Conservation (phyloP, 2,888 invertebrate genomes). For the Cremastinae sp. region DNA sequence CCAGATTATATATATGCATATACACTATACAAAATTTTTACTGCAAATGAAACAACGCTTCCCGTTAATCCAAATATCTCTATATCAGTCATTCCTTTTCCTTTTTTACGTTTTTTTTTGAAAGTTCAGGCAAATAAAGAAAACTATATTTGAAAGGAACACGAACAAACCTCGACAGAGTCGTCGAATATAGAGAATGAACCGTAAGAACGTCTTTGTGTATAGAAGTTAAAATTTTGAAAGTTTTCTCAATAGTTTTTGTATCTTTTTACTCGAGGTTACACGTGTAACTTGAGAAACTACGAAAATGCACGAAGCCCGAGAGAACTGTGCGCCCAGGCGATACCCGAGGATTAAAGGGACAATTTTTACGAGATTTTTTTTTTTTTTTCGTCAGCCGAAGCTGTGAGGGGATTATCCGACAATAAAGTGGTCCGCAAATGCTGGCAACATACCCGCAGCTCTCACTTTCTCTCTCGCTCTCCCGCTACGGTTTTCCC, state of each 20-base stretch:
- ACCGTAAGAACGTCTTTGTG: too few species aligned
- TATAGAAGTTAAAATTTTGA: background rate
- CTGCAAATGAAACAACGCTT: too few species aligned
- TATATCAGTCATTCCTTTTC: background rate
- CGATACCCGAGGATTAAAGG: conserved; percentile 47
- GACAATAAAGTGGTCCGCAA: conserved; percentile 48
- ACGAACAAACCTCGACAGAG: too few species aligned
- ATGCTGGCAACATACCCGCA: conserved; percentile 48
- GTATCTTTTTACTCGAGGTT: background rate
- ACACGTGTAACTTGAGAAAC: conserved; percentile 17
- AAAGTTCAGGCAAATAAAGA: too few species aligned
- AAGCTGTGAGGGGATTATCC: conserved; percentile 45
- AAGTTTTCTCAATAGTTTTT: conserved; percentile 9
- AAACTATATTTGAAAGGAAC: too few species aligned
- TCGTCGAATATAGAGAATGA: too few species aligned
- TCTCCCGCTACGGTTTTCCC: too few species aligned
- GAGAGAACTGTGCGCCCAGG: conserved; percentile 25
- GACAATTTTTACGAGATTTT: conserved; percentile 38
- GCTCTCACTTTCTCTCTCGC: background rate
- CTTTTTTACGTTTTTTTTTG: background rate
- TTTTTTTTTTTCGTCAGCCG: conserved; percentile 42
- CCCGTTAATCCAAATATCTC: background rate
- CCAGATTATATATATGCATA: conserved; percentile 36
- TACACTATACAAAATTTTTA: background rate
- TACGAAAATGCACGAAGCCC: conserved; percentile 32